A percentile compares a stretch with the other conserved stretches of the same genome.
Conservation (phyloP, 2,797 vertebrate genomes). For the Chloroceryle inda region DNA sequence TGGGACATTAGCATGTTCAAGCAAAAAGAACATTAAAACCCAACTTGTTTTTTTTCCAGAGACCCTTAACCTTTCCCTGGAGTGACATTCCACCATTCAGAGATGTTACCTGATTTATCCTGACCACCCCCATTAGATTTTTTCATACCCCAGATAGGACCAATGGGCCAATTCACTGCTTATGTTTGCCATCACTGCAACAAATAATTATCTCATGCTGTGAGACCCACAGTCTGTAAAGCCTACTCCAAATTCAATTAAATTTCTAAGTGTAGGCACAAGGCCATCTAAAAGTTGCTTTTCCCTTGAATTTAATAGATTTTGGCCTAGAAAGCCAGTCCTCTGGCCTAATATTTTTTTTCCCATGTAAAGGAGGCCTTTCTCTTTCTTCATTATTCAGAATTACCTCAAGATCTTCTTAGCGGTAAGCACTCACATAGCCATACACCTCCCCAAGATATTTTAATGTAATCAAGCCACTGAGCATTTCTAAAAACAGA, state of each 20-base stretch:
- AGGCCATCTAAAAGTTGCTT: conserved; percentile 63
- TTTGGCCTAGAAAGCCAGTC: conserved; percentile 47
- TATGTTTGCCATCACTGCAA: conserved; percentile 33
- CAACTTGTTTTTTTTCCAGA: background rate
- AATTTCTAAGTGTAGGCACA: conserved; percentile 53
- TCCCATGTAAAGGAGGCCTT: background rate
- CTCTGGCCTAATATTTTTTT: conserved; percentile 19
- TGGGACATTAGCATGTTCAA: conserved; percentile 19
- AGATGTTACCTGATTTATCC: conserved; percentile 31
- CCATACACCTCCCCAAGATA: background rate
- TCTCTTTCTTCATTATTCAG: conserved; percentile 8
- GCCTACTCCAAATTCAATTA: conserved; percentile 64
- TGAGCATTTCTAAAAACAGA: conserved; percentile 14
- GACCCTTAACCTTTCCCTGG: background rate
- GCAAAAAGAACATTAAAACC: conserved; percentile 11
- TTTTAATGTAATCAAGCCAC: background rate
- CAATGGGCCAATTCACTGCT: background rate
- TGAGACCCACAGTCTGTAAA: conserved; percentile 4
- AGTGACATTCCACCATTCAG: background rate
- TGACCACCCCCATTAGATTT: background rate
- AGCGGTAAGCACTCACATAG: conserved; percentile 5
- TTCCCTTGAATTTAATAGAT: conserved; percentile 50
- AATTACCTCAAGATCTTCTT: conserved; percentile 5
- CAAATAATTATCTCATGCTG: conserved; percentile 41
- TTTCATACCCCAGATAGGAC: background rate